phyloP scores from a whole-genome alignment of 2,888 invertebrate species.

The Polietes domitor region DNA sequence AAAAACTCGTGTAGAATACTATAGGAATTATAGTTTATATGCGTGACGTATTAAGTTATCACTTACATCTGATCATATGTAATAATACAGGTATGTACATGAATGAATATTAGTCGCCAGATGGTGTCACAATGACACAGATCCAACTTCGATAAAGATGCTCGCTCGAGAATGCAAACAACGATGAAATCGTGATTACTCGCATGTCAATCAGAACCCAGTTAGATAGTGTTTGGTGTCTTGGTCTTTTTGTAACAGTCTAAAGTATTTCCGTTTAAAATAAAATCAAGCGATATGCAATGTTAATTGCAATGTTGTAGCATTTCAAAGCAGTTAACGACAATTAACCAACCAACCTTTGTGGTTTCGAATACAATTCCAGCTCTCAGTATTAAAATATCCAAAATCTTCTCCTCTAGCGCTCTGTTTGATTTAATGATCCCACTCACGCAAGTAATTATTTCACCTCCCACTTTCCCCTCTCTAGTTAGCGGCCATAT shows the following conservation, averaged over 20 bases:
- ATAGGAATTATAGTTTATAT: not conserved
- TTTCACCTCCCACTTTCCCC: slow-evolving; percentile 65
- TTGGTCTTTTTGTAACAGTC: not conserved
- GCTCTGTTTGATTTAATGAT: not conserved
- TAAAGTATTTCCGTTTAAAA: slow-evolving; percentile 43
- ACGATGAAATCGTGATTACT: too few species aligned
- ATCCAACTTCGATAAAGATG: slow-evolving; percentile 4
- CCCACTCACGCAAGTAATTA: not conserved
- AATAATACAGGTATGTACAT: not conserved
- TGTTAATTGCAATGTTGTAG: slow-evolving; percentile 23
- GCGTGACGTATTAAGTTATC: not conserved
- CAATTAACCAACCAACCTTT: slow-evolving; percentile 55
- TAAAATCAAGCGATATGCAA: slow-evolving; percentile 37
- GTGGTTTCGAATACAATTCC: slow-evolving; percentile 55
- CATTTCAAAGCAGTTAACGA: not conserved
- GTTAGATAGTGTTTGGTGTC: not conserved
- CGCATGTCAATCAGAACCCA: not conserved
- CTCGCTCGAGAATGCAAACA: too few species aligned
- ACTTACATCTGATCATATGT: not conserved
- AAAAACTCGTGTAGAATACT: not conserved
- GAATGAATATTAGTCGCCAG: not conserved
- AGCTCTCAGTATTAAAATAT: slow-evolving; percentile 15
- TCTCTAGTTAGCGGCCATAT: slow-evolving; percentile 88
- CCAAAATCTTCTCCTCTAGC: slow-evolving; percentile 1
- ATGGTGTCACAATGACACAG: not conserved